Base-by-base conservation (phyloP, 2,797 vertebrate genomes). In the Xenentodon cancila region DNA sequence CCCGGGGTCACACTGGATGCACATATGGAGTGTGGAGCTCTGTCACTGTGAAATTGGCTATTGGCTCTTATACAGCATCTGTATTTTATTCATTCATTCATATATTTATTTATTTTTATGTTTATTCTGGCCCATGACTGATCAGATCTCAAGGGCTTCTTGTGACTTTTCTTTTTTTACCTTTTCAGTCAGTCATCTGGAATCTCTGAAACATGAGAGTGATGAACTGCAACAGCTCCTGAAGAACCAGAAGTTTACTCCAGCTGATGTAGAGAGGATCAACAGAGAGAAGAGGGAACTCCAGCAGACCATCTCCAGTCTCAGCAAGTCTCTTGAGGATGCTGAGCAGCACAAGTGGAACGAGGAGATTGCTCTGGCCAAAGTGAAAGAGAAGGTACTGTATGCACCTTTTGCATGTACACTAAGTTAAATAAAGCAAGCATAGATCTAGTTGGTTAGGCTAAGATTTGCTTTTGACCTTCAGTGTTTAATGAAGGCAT, bases 181-280 rank as follows among this genome's bases (percentile, higher is more conserved):
- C 18, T 48, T 56, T 80, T 45, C 81, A 99, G 97, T 88, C 70
- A 75, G 94, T 75, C 95, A 97, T 68, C 75, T 91, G 59, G 95
- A 97, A 75, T 87, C 93, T 63, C 77, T 95, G 49, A 96, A 95
- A 80, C 94, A 94, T 43, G 95, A 99, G 76, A 94, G 92, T 18
- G 64, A 87, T 22, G 88, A 91, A 4, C 95, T 99, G 17, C 94
- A 95, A 67, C 90, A 88, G 64, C 87, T 94, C 65, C 77, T 96
- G 69, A 91, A 95, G 84, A 96, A 96, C 76, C 97, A 99, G 69
- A 97, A 97, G 77, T 97, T 96, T 71, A 97, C 96, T 2, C 94
- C 95, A 45, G 95, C 95, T 0, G 97, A 99, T 47, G 95, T 97
- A 0, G 95, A 99, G 82, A 94, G 96, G 84, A 95, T 99, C 87